Percentiles rank a stretch among this genome's conserved stretches.
These are phyloP conservation scores for Hypanus sabinus DNA, from an alignment of 2,113 vertebrate species.

Conservation along the genomic window DNA sequence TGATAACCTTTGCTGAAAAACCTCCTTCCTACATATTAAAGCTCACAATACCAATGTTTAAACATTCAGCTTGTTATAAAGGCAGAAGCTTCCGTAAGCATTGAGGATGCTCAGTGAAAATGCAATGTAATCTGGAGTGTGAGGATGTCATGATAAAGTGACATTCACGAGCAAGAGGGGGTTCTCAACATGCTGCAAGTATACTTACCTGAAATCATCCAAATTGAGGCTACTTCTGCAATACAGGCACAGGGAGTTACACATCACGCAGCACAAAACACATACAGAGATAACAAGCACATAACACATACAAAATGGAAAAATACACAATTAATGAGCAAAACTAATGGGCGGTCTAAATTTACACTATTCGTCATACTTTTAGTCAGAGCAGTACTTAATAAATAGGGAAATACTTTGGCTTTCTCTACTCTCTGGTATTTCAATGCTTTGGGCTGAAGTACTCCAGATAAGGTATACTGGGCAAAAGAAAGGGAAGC, in stretches of 20 bases:
- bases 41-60: neutral
- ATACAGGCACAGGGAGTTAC: slow-evolving; percentile 77
- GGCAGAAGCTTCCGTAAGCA: slow-evolving; percentile 42
- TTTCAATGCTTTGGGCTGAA: neutral
- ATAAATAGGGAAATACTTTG: neutral
- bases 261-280: slow-evolving; percentile 18
- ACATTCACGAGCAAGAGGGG: slow-evolving; percentile 47
- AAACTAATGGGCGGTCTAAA: neutral
- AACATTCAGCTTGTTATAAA: slow-evolving; percentile 45
- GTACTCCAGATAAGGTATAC: too few species aligned
- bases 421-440: neutral
- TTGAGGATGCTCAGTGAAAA: slow-evolving; percentile 43
- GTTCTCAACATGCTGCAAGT: slow-evolving; percentile 53
- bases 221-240: slow-evolving; percentile 95
- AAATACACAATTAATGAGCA: neutral
- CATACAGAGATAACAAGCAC: neutral
- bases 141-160: slow-evolving; percentile 45
- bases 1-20: neutral
- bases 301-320: neutral
- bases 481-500: too few species aligned
- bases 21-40: neutral
- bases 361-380: neutral
- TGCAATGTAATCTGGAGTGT: slow-evolving; percentile 46
- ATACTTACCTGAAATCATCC: slow-evolving; percentile 85
- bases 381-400: neutral